Evolutionary conservation across 2,888 invertebrate genomes (phyloP), one percentile per base, ranked within the genome.

Genomic region (Chironomus tentans): DNA sequence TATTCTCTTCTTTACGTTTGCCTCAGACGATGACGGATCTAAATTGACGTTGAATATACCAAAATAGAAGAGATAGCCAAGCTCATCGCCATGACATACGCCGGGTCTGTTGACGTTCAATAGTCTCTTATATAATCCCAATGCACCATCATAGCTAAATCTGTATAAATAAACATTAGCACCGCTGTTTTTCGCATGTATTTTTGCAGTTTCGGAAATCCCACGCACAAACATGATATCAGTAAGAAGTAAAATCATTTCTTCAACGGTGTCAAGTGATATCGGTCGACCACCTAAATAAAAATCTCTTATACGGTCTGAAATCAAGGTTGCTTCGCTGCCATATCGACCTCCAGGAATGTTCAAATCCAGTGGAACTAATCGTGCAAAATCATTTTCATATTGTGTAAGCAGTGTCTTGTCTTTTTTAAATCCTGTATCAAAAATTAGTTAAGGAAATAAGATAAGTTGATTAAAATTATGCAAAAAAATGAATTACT

Each of bases 11-110:
- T 88, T 88, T 1, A 88, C 88, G 50, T 85, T 84, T 5, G 87
- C 83, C 79, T 88, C 88, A 13, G 86, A 83, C 0, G 88, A 88
- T 74, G 85, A 85, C 15, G 88, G 87, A 78, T 88, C 88, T 22
- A 88, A 81, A 78, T 87, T 85, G 78, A 88, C 85, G 81, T 88
- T 88, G 13, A 88, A 84, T 78, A 88, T 85, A 2, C 88, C 88
- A 82, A 88, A 88, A 81, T 88, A 88, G 80, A 89, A 89, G 22
- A 89, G 82, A 78, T 89, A 89, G 10, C 88, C 88, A 85, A 89
- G 85, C 81, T 89, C 89, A 79, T 89, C 89, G 0, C 88, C 89
- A 78, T 89, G 89, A 78, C 88, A 88, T 5, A 86, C 88, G 1
- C 89, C 89, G 0, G 87, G 86, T 76, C 88, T 83, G 2, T 85